Evolutionary conservation across 2,888 invertebrate genomes (phyloP).

Genomic region (Pteria penguin): DNA sequence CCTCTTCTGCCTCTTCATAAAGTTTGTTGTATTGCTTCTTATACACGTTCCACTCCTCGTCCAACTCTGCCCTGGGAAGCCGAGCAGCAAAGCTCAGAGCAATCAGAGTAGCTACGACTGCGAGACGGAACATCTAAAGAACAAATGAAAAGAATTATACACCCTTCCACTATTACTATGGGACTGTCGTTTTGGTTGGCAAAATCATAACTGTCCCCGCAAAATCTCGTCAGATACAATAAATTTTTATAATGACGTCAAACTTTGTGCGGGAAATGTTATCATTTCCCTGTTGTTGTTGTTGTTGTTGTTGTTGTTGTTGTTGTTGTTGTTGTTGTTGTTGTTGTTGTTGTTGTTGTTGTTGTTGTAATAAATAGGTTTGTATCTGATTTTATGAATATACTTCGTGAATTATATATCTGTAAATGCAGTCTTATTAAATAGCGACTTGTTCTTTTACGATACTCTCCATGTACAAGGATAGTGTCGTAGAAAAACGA

Average conservation of each 20-base stretch:
- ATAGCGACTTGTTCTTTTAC: too few species aligned
- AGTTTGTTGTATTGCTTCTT: slow-evolving; percentile 50
- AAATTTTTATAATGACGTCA: slow-evolving; percentile 47
- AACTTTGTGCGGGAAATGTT: slow-evolving; percentile 30
- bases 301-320: too few species aligned
- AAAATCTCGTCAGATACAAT: slow-evolving; percentile 36
- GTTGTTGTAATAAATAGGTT: too few species aligned
- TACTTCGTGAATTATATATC: too few species aligned
- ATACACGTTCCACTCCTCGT: slow-evolving; percentile 56
- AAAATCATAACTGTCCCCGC: too few species aligned
- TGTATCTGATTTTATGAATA: too few species aligned
- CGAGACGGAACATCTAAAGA: slow-evolving; percentile 32
- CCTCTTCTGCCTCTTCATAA: slow-evolving; percentile 50
- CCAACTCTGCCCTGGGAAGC: slow-evolving; percentile 48
- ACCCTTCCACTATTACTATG: background rate
- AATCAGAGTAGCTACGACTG: slow-evolving; percentile 42
- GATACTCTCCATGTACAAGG: too few species aligned
- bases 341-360: too few species aligned
- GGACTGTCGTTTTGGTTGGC: too few species aligned
- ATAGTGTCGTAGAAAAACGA: too few species aligned
- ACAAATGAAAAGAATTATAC: background rate
- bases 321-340: too few species aligned
- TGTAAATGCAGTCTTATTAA: too few species aligned
- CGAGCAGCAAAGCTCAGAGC: slow-evolving; percentile 38
- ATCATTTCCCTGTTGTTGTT: background rate